Evolutionary conservation across 1,140 invertebrate genomes (phyloP), one percentile per base, ranked within the genome.

Genomic region (Olivierus martensii): DNA sequence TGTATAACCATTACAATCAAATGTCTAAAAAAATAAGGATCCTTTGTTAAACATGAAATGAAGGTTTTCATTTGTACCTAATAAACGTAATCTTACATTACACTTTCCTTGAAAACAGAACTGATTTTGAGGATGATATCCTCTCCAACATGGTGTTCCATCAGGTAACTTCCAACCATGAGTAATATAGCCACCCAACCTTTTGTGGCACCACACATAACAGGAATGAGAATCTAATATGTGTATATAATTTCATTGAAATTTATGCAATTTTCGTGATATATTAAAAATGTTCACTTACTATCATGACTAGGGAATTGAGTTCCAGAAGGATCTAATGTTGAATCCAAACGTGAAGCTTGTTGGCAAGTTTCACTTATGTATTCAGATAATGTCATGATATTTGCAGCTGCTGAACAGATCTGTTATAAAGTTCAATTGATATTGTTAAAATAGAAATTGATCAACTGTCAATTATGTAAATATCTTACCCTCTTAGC

Each of bases 401-500:
- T 50, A 48, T 46, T 42, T 7, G 43, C 43, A 11, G 52, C 51
- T 22, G 39, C 12, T 5, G 46, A 44, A 36, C 55, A 56, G 15
- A 56, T 52, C 55, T 56, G 21, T 18, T 12, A 37, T 41, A 35
- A 9, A 18, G 22, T n/a, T n/a, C n/a, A n/a, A n/a, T n/a, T n/a
- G n/a, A n/a, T n/a, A n/a, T n/a, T n/a, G n/a, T n/a, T n/a, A n/a
- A n/a, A n/a, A n/a, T n/a, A n/a, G n/a, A n/a, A n/a, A n/a, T n/a
- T n/a, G n/a, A n/a, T n/a, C n/a, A n/a, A n/a, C n/a, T n/a, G n/a
- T n/a, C n/a, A n/a, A n/a, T n/a, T n/a, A n/a, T n/a, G n/a, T 7
- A 28, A 28, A 55, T n/a, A 4, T 52, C 52, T 67, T 51, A 80
- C 74, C 65, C 76, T 77, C 14, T 71, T 66, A 60, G 82, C 80